These are phyloP conservation scores for Pachyseris speciosa DNA, from an alignment of 64 coral and sea anemone genomes.

Conservation along the genomic window DNA sequence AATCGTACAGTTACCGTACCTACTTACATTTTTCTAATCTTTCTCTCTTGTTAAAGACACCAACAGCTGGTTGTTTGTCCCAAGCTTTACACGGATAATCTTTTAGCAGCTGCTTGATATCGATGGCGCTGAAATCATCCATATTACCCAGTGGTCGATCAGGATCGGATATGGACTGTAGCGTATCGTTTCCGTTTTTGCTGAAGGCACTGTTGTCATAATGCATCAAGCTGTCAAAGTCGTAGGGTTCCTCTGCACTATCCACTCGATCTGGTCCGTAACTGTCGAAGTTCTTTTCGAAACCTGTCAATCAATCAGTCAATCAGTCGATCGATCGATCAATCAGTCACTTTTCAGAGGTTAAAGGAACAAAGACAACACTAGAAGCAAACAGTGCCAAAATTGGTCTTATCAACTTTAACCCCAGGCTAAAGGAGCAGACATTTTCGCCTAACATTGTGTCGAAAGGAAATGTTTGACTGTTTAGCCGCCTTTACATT, in stretches of 20 bases:
- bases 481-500: too few species aligned
- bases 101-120: slow-evolving; percentile 76
- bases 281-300: slow-evolving; percentile 79
- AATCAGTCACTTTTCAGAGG: background rate
- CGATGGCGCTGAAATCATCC: slow-evolving; percentile 84
- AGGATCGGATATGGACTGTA: slow-evolving; percentile 61
- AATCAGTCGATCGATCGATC: background rate
- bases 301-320: slow-evolving; percentile 31
- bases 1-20: background rate
- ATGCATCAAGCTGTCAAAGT: slow-evolving; percentile 88
- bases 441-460: too few species aligned
- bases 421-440: too few species aligned
- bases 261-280: slow-evolving; percentile 77
- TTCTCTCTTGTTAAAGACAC: slow-evolving; percentile 22
- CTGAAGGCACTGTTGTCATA: slow-evolving; percentile 87
- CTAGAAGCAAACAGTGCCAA: too few species aligned
- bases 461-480: too few species aligned
- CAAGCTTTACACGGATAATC: slow-evolving; percentile 67
- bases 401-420: too few species aligned
- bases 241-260: slow-evolving; percentile 61
- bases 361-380: too few species aligned
- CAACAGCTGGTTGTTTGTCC: slow-evolving; percentile 27
- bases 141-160: slow-evolving; percentile 75
- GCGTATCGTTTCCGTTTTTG: slow-evolving; percentile 77
- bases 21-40: slow-evolving; percentile 14